Base-by-base conservation (phyloP, 2,888 invertebrate genomes). In the Drosophila diplacantha region DNA sequence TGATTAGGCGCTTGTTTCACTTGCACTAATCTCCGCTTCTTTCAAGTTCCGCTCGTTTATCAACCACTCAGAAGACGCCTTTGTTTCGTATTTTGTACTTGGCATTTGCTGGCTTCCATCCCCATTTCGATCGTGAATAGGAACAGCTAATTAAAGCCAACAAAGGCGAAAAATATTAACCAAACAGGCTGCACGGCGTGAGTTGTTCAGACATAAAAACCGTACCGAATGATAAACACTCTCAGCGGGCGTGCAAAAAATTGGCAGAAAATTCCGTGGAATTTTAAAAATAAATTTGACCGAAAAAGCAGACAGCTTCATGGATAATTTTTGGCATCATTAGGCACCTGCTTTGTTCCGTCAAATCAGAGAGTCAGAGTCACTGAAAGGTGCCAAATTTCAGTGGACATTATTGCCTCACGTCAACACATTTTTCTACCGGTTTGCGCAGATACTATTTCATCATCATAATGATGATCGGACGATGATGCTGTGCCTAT, bases 221-320 rank as follows among this genome's bases (percentile, higher is more conserved):
- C n/a, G 11, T 44, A 20, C n/a, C 44, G n/a, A 60, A 51, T 29
- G 53, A 53, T 64, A 64, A 66, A 66, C 66, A 65, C 49, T 54
- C 41, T 34, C 20, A 11, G 35, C 26, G 18, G 34, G 49, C 24
- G 54, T 50, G 41, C 43, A 26, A 54, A 39, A 39, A 56, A 34
- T 20, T 55, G 14, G 29, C 47, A 58, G 24, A 26, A n/a, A 47
- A 39, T 55, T 63, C 35, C n/a, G 35, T 16, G 22, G 50, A 58
- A 20, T 34, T 7, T n/a, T 29, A 41, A n/a, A 58, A 49, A 58
- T 37, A 50, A 20, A 50, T 41, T 43, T 50, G 41, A 34, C 29
- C 58, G 34, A 20, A 41, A 24, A 38, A 31, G 18, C 7, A 38
- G 5, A 11, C 22, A 22, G 37, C 24, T 39, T 50, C 43, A 29